These are phyloP conservation scores for Trissolcus japonicus DNA, from an alignment of 2,888 invertebrate species.

Conservation along the genomic window DNA sequence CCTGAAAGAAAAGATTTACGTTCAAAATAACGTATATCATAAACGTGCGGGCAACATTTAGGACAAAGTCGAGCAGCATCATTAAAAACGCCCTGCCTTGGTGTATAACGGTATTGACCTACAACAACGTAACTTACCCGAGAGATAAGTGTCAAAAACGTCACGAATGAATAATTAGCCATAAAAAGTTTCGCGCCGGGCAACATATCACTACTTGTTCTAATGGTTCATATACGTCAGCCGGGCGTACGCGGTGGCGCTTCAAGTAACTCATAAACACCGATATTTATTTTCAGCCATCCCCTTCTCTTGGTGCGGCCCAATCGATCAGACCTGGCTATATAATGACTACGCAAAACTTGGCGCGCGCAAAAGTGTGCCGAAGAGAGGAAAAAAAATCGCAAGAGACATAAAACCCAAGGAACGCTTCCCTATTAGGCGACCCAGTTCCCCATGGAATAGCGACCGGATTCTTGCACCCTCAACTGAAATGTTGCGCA, in stretches of 20 bases:
- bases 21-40: no score
- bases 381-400: slow-evolving; percentile 19
- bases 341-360: slow-evolving; percentile 54
- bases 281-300: slow-evolving; percentile 38
- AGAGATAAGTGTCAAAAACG: slow-evolving; percentile 49
- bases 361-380: slow-evolving; percentile 44
- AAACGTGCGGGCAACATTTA: no score
- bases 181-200: slow-evolving; percentile 40
- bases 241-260: slow-evolving; percentile 14
- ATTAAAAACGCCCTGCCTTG: slow-evolving; percentile 11
- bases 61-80: slow-evolving; percentile 17
- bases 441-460: slow-evolving; percentile 61
- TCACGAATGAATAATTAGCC: slow-evolving; percentile 50
- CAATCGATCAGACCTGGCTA: slow-evolving; percentile 38
- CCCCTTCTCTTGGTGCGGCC: slow-evolving; percentile 15
- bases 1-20: no score
- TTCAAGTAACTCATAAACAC: slow-evolving; percentile 50
- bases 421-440: slow-evolving; percentile 57
- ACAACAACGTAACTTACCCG: slow-evolving; percentile 34
- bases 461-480: slow-evolving; percentile 43
- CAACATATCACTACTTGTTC: slow-evolving; percentile 44
- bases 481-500: slow-evolving; percentile 37
- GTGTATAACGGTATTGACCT: slow-evolving; percentile 42
- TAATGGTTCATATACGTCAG: slow-evolving; percentile 54
- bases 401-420: slow-evolving; percentile 44